phyloP scores from a whole-genome alignment of 2,888 invertebrate genomes.

The Drosophila longiperda region DNA sequence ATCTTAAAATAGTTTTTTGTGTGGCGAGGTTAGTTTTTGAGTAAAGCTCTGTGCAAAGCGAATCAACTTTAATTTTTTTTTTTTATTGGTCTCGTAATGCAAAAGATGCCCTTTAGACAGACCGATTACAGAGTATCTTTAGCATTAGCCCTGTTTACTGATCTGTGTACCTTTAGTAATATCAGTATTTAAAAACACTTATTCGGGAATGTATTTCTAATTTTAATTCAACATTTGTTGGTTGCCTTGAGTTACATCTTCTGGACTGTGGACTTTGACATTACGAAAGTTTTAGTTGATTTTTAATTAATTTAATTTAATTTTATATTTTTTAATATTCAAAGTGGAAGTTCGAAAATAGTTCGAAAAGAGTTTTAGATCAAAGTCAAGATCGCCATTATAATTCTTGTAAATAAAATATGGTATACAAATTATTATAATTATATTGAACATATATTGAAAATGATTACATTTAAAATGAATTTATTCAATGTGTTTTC shows the following conservation, averaged over 20 bases:
- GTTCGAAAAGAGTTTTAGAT: background rate
- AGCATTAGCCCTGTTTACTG: background rate
- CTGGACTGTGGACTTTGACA: background rate
- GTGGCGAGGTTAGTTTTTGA: background rate
- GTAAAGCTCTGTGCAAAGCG: background rate
- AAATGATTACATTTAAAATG: background rate
- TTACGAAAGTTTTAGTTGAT: background rate
- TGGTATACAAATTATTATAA: background rate
- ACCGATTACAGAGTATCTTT: background rate
- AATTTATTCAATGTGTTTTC: background rate
- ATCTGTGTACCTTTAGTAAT: background rate
- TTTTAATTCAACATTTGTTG: background rate
- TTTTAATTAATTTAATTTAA: background rate
- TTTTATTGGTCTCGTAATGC: background rate
- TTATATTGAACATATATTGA: constrained; percentile 2
- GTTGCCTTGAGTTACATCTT: background rate
- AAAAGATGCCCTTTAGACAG: background rate
- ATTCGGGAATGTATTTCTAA: background rate
- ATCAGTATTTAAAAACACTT: background rate
- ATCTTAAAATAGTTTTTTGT: background rate
- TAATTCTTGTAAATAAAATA: background rate
- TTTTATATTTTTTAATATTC: background rate
- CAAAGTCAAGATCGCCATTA: background rate
- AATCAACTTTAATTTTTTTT: background rate
- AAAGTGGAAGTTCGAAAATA: background rate